Base-by-base conservation (phyloP, 2,888 invertebrate genomes). In the Neoscelio sp. region DNA sequence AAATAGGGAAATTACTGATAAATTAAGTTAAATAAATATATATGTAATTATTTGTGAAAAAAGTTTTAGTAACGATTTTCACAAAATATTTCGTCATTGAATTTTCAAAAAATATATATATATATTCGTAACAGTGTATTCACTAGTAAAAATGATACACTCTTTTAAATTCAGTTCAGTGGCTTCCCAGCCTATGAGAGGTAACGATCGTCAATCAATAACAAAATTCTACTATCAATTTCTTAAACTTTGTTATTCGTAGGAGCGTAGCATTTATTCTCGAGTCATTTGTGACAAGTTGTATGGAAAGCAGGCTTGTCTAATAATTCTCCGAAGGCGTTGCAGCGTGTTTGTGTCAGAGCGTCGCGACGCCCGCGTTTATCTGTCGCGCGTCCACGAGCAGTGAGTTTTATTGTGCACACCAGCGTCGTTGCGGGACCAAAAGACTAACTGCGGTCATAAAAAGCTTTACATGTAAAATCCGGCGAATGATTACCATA, bases 251-350 rank as follows among this genome's bases (percentile, higher is more conserved):
- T 42, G 35, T 64, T 64, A 64, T 40, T 33, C 52, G 52, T 6
- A 18, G 17, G 8, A 28, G 28, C 20, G 26, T 12, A 46, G 40
- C 70, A 52, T 33, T 33, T 7, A 8, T 8, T 10, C 33, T n/a
- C 8, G 46, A 20, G 33, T 50, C 12, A n/a, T n/a, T 54, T 23
- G 48, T 48, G 65, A 56, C 58, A 58, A 75, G 52, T 44, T 23
- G 50, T 44, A 20, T 40, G 38, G 54, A 35, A 52, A 82, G 68
- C 89, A 88, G 87, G 82, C 87, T 70, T 80, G 86, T 83, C 85
- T 86, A 89, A 89, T 89, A 89, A 89, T 87, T 89, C 87, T 88
- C 85, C 79, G 75, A 74, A 84, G 82, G 82, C 85, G 83, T 85
- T 86, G 80, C 81, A 85, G 84, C 87, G 85, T 89, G 89, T 88